Conservation (phyloP, 1,140 invertebrate species). For the Zelostemma sp. region DNA sequence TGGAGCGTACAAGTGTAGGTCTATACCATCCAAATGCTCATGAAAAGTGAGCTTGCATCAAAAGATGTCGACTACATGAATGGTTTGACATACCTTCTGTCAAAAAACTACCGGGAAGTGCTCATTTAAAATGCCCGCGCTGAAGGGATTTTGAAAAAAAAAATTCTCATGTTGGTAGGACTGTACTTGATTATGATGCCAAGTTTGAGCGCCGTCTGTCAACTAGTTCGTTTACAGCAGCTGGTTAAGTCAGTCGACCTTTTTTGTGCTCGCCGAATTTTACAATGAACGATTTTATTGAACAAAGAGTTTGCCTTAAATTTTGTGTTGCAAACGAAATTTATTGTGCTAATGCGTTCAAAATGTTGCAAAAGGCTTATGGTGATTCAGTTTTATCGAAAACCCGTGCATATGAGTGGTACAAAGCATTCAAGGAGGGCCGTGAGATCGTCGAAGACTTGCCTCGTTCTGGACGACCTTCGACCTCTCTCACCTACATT, state of each 20-base stretch:
- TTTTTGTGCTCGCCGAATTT: slow-evolving; percentile 31
- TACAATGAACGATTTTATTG: slow-evolving; percentile 33
- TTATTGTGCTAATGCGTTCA: slow-evolving; percentile 29
- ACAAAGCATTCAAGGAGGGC: slow-evolving; percentile 37
- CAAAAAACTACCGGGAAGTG: not conserved
- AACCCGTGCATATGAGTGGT: slow-evolving; percentile 34
- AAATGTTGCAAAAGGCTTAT: slow-evolving; percentile 36
- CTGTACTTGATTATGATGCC: not conserved
- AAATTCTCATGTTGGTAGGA: not conserved
- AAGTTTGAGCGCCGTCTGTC: not conserved
- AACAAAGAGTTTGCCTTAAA: no score
- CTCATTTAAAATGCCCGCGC: not conserved
- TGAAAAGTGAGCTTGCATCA: no score
- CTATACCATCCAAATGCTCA: no score
- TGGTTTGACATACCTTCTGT: no score
- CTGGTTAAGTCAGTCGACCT: not conserved
- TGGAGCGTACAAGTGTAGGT: no score
- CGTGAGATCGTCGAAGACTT: slow-evolving; percentile 49
- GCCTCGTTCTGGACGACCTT: slow-evolving; percentile 44
- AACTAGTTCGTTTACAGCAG: not conserved
- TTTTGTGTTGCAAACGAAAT: slow-evolving; percentile 26
- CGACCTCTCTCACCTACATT: slow-evolving; percentile 47
- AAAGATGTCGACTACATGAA: no score
- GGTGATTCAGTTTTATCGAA: slow-evolving; percentile 1
- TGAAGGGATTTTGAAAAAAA: not conserved